Conservation (phyloP, 2,113 vertebrate species). For the Orthonyx spaldingii region DNA sequence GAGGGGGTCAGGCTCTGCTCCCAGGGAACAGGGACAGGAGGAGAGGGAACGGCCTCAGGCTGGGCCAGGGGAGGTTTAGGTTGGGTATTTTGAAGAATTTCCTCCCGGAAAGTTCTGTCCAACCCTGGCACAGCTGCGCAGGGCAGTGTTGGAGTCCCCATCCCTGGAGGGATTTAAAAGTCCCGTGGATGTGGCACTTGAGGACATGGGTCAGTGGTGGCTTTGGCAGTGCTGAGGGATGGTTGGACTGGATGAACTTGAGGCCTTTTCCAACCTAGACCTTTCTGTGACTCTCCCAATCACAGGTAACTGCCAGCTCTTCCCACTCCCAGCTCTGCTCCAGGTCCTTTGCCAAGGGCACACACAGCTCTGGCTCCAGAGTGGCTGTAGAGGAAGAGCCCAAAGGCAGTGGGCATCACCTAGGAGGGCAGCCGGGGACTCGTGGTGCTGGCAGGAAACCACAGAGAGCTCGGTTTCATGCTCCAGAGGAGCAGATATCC, state of each 20-base stretch:
- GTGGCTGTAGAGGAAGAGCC: not conserved
- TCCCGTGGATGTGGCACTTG: not conserved
- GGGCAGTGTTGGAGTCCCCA: not conserved
- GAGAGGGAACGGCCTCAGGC: accelerated
- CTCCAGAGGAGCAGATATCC: not conserved
- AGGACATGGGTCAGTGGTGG: not conserved
- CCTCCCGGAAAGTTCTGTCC: not conserved
- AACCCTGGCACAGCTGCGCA: not conserved
- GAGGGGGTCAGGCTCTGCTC: accelerated
- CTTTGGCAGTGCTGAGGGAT: not conserved
- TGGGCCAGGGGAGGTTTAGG: not conserved
- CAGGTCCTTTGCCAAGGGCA: not conserved
- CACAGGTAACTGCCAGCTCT: not conserved
- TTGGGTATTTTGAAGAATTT: not conserved
- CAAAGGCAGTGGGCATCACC: not conserved
- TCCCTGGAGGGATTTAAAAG: not conserved
- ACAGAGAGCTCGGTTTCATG: accelerated
- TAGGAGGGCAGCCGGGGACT: not conserved
- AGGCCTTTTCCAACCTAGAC: not conserved
- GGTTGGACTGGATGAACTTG: not conserved
- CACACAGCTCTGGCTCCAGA: not conserved
- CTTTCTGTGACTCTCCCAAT: not conserved
- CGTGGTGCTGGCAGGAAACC: not conserved
- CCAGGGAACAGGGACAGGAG: not conserved
- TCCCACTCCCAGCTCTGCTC: not conserved